Base-by-base conservation (phyloP, 2,888 invertebrate species). In the Choristoneura rosaceana region DNA sequence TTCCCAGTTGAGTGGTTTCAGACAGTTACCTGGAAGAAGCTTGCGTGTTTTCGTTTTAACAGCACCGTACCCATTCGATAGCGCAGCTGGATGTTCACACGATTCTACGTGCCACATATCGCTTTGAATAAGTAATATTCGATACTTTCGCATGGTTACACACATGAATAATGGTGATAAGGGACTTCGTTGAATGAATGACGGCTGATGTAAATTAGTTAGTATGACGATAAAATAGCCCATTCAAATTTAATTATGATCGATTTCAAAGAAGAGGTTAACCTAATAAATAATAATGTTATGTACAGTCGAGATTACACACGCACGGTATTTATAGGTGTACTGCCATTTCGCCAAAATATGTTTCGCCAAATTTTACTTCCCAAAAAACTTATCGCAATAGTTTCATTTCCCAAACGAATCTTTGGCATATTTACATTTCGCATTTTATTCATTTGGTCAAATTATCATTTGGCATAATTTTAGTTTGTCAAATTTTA, bases 61-160 rank as follows among this genome's bases (percentile, higher is more conserved):
- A 70, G 69, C 71, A 38, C 70, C 69, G 59, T 73, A 64, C 50
- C 61, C 69, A 65, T 70, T 69, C 74, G 43, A 71, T 17, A 63
- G 33, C 34, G 34, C 77, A 76, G 67, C 73, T 76, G 77, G 25
- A 10, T 8, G 69, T 74, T 77, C 77, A 38, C 77, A 77, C 77
- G 75, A 62, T 50, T 66, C 68, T 58, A 62, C 62, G 58, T 33
- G 63, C 61, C 71, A 76, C 73, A 70, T 64, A 74, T 74, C 71
- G 71, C 59, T 70, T 70, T 76, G 74, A 77, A 77, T 76, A 76
- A 76, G 76, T 77, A 76, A 77, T 76, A 75, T 68, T 71, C 68
- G 66, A 71, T 68, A 69, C 74, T 70, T 75, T 71, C 74, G 70
- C 65, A 58, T 70, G 69, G 73, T 74, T 64, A 74, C 70, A 74